Conservation (phyloP, 2,113 vertebrate species). For the Pyxicephalus adspersus region DNA sequence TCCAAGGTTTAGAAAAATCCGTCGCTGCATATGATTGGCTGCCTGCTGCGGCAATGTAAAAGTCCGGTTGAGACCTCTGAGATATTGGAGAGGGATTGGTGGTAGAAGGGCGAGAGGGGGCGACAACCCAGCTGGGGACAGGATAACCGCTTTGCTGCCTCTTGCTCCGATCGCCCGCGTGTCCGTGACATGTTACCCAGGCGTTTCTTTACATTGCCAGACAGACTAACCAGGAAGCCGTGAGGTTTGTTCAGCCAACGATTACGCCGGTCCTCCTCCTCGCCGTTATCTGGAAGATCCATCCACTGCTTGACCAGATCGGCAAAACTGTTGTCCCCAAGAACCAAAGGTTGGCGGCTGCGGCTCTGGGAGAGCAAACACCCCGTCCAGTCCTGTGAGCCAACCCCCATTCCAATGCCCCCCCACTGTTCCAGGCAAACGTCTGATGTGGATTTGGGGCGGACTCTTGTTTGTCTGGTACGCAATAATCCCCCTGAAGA, state of each 20-base stretch:
- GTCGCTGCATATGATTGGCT: conserved; percentile 95
- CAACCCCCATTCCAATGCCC: conserved; percentile 76
- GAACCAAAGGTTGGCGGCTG: conserved; percentile 90
- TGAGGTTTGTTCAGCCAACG: conserved; percentile 79
- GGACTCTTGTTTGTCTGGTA: conserved; percentile 71
- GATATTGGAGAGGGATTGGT: conserved; percentile 86
- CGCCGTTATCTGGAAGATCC: conserved; percentile 87
- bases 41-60: conserved; percentile 93
- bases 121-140: conserved; percentile 83
- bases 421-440: conserved; percentile 92
- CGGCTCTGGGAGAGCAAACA: conserved; percentile 88
- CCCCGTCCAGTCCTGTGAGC: conserved; percentile 87
- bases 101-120: conserved; percentile 80
- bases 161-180: conserved; percentile 66
- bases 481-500: conserved; percentile 77
- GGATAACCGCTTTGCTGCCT: conserved; percentile 83
- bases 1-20: conserved; percentile 77
- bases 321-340: conserved; percentile 97
- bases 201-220: conserved; percentile 79
- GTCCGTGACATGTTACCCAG: conserved; percentile 80
- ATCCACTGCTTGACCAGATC: conserved; percentile 98
- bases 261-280: conserved; percentile 72
- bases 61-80: conserved; percentile 83
- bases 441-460: conserved; percentile 94
- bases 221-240: conserved; percentile 88